A percentile compares a stretch with the other conserved stretches of the same genome.
Evolutionary conservation across 2,888 invertebrate species (phyloP).

Genomic region (Gryllus longicercus): DNA sequence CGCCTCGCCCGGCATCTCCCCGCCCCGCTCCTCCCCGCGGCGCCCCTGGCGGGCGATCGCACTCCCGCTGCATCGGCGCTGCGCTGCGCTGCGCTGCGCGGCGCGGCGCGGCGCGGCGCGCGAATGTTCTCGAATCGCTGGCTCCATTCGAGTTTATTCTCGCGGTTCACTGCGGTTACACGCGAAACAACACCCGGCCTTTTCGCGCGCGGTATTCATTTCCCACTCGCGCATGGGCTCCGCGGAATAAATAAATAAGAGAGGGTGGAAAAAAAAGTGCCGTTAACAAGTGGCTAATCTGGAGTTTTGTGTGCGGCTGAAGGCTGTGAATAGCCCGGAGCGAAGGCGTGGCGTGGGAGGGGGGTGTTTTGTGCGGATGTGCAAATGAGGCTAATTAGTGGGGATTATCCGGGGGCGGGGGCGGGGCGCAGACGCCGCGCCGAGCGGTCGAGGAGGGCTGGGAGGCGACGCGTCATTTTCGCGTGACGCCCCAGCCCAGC

Average conservation of each 20-base stretch:
- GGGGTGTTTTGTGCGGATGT: not conserved
- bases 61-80: not conserved
- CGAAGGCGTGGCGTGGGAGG: not conserved
- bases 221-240: not conserved
- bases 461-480: too few species aligned
- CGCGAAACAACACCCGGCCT: not conserved
- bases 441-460: too few species aligned
- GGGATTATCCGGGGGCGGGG: not conserved
- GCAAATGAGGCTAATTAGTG: not conserved
- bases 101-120: not conserved
- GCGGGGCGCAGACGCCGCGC: not conserved
- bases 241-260: not conserved
- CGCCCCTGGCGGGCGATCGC: too few species aligned
- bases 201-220: not conserved
- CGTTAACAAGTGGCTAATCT: constrained; percentile 11
- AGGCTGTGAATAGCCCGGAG: not conserved
- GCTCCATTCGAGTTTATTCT: not conserved
- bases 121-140: not conserved
- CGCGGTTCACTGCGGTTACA: not conserved
- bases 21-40: too few species aligned
- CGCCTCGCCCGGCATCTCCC: too few species aligned
- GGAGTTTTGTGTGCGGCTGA: not conserved
- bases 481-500: too few species aligned
- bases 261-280: not conserved
- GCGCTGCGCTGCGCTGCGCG: not conserved